Percentiles rank a stretch among this genome's conserved stretches.
Evolutionary conservation across 2,797 vertebrate species (phyloP).

Genomic region (Danio choprae): DNA sequence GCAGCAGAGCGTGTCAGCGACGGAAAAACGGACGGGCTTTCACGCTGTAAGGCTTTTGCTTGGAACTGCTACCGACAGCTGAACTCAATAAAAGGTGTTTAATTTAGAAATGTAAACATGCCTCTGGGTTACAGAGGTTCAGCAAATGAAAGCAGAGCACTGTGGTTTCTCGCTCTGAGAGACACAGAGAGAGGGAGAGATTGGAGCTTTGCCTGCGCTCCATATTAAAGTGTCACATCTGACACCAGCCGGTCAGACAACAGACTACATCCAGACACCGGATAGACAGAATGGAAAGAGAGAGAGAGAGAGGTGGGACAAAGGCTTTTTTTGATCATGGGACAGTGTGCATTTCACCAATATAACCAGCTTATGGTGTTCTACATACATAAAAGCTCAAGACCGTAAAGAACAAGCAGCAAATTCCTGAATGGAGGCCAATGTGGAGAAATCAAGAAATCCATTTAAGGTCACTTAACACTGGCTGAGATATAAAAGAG

Average conservation of each 20-base stretch:
- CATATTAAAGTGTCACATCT: conserved; percentile 39
- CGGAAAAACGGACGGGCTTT: conserved; percentile 14
- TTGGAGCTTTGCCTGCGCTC: conserved; percentile 8
- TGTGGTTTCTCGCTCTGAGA: conserved; percentile 42
- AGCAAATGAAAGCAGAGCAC: conserved; percentile 50
- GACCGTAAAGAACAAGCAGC: background rate
- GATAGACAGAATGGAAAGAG: background rate
- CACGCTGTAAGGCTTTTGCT: background rate
- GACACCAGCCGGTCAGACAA: conserved; percentile 39
- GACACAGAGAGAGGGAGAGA: background rate
- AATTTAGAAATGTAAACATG: conserved; percentile 79
- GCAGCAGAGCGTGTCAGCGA: conserved; percentile 18
- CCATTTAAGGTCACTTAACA: conserved; percentile 2
- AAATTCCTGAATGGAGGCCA: conserved; percentile 7
- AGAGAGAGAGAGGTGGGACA: background rate
- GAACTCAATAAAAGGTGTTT: conserved; percentile 78
- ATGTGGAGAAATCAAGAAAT: background rate
- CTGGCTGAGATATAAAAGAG: background rate
- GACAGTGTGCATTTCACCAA: background rate
- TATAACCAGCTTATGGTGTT: background rate
- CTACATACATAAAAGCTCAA: background rate
- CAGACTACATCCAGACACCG: background rate
- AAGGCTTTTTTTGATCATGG: background rate
- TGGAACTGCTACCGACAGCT: conserved; percentile 52
- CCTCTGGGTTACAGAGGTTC: conserved; percentile 62